A percentile compares a stretch with the other conserved stretches of the same genome.
Conservation (phyloP, 2,888 invertebrate genomes). For the Parnassius apollo region DNA sequence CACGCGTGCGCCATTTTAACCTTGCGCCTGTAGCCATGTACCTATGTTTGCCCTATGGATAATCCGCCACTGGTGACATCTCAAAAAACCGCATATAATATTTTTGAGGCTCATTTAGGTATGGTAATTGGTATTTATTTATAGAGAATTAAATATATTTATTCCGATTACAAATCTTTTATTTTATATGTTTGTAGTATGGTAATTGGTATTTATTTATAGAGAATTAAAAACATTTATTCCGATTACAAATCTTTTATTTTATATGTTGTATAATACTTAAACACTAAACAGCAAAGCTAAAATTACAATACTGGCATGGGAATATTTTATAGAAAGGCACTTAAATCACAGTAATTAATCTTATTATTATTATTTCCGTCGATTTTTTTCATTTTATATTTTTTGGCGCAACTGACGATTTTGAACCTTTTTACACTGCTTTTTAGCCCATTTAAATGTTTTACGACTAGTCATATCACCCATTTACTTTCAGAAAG, state of each 20-base stretch:
- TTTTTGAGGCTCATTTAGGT: too few species aligned
- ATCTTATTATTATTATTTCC: conserved; percentile 14
- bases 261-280: conserved; percentile 24
- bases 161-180: conserved; percentile 4
- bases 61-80: too few species aligned
- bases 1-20: too few species aligned
- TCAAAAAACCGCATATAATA: too few species aligned
- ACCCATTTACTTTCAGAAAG: conserved; percentile 13
- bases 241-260: conserved; percentile 8
- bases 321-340: conserved; percentile 46
- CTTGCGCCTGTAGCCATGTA: too few species aligned
- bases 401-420: conserved; percentile 7
- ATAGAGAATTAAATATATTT: neutral
- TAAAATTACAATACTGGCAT: conserved; percentile 55
- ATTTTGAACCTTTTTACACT: conserved; percentile 12
- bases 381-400: neutral
- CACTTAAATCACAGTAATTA: conserved; percentile 60
- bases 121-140: too few species aligned
- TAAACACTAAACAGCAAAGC: conserved; percentile 38
- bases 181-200: conserved; percentile 22
- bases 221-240: neutral
- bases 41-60: too few species aligned
- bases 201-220: too few species aligned
- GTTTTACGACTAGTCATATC: conserved; percentile 26
- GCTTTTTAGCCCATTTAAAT: conserved; percentile 12